These are phyloP conservation scores for Diadumene lineata DNA, from an alignment of 92 coral and sea anemone genomes.

Conservation along the genomic window DNA sequence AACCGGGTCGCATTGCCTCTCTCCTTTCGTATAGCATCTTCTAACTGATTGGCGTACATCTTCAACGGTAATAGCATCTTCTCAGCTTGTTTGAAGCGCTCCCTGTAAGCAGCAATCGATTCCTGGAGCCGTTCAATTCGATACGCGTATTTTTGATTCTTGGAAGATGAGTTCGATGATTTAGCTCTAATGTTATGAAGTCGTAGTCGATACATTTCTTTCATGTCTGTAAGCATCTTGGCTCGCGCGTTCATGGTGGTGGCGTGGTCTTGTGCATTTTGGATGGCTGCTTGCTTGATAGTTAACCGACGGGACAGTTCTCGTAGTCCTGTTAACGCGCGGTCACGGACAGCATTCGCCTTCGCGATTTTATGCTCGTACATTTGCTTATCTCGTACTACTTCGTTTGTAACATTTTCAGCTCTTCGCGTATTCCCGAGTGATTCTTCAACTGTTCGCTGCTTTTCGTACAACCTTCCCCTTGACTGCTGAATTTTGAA, in stretches of 20 bases:
- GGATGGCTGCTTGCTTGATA: slow-evolving; percentile 44
- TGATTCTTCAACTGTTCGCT: slow-evolving; percentile 60
- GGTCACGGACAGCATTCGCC: slow-evolving; percentile 62
- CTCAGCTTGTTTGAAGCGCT: slow-evolving; percentile 66
- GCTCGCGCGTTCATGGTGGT: slow-evolving; percentile 49
- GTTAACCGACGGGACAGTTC: slow-evolving; percentile 49
- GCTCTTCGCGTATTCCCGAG: slow-evolving; percentile 45
- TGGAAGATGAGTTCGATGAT: slow-evolving; percentile 29
- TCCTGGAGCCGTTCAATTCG: slow-evolving; percentile 58
- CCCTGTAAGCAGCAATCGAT: slow-evolving; percentile 48
- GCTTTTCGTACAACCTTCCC: slow-evolving; percentile 45
- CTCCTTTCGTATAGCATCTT: slow-evolving; percentile 54
- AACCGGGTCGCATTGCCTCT: slow-evolving; percentile 44
- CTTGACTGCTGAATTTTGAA: slow-evolving; percentile 46
- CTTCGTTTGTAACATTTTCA: slow-evolving; percentile 50
- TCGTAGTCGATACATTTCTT: slow-evolving; percentile 64
- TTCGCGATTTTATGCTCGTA: slow-evolving; percentile 63
- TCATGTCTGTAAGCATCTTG: slow-evolving; percentile 61
- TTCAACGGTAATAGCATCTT: slow-evolving; percentile 62
- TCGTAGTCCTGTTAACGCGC: slow-evolving; percentile 48
- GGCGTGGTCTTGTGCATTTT: slow-evolving; percentile 66
- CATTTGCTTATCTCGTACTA: slow-evolving; percentile 49
- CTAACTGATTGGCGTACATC: slow-evolving; percentile 67
- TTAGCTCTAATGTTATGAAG: slow-evolving; percentile 38
- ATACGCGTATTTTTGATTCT: slow-evolving; percentile 42